Conservation (phyloP, 2,888 invertebrate species). For the Sphaerophoria taeniata region DNA sequence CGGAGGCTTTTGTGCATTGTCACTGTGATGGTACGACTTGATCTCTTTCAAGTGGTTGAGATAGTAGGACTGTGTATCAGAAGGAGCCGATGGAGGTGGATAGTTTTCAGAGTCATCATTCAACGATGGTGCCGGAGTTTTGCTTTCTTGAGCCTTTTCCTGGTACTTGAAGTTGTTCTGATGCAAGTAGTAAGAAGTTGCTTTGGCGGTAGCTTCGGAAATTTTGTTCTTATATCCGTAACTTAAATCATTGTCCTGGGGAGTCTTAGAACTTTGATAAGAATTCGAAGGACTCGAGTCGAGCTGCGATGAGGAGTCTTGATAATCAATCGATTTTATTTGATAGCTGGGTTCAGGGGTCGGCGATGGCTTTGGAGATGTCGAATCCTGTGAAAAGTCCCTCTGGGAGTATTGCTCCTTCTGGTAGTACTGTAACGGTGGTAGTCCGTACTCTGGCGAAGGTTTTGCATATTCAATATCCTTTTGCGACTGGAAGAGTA, state of each 20-base stretch:
- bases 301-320: background rate
- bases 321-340: slow-evolving; percentile 13
- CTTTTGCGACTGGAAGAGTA: slow-evolving; percentile 40
- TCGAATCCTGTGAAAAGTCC: slow-evolving; percentile 28
- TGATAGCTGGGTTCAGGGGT: background rate
- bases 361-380: slow-evolving; percentile 8
- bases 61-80: background rate
- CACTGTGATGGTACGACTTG: slow-evolving; percentile 25
- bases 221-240: slow-evolving; percentile 17
- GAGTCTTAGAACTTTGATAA: background rate
- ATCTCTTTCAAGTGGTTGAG: slow-evolving; percentile 45
- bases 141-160: background rate
- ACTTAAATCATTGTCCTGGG: background rate
- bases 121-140: background rate
- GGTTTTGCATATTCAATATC: slow-evolving; percentile 58
- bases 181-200: background rate
- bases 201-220: background rate
- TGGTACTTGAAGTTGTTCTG: slow-evolving; percentile 3
- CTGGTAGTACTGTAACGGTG: slow-evolving; percentile 12
- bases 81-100: background rate
- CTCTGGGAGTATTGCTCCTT: slow-evolving; percentile 24
- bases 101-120: background rate
- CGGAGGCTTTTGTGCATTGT: slow-evolving; percentile 43
- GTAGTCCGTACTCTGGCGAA: slow-evolving; percentile 33
- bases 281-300: slow-evolving; percentile 17